phyloP scores from a whole-genome alignment of 2,888 invertebrate species.

The Cordylochernes scorpioides region DNA sequence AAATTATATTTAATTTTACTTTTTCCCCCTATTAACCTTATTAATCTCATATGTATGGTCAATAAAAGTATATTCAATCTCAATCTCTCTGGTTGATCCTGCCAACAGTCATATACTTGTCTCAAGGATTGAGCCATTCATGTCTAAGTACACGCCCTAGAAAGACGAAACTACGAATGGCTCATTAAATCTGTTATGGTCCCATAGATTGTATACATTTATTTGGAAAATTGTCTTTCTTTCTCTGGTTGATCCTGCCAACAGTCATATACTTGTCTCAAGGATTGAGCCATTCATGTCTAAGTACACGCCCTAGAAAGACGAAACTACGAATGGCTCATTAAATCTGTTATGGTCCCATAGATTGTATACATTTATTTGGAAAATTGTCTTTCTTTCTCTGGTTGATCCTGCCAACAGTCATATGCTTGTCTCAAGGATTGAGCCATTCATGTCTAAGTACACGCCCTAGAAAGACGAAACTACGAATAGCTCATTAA shows the following conservation, averaged over 20 bases:
- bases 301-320: constrained; percentile 31
- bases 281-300: constrained; percentile 39
- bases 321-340: constrained; percentile 34
- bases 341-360: constrained; percentile 33
- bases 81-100: constrained; percentile 32
- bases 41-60: no score
- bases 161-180: constrained; percentile 33
- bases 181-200: constrained; percentile 34
- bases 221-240: no score
- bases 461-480: constrained; percentile 31
- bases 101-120: no score
- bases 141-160: constrained; percentile 33
- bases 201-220: constrained; percentile 31
- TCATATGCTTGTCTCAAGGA: constrained; percentile 39
- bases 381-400: no score
- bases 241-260: constrained; percentile 33
- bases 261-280: constrained; percentile 38
- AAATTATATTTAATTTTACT: no score
- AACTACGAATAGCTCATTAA: constrained; percentile 34
- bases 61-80: no score
- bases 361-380: no score
- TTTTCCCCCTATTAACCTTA: no score
- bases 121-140: constrained; percentile 40
- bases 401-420: constrained; percentile 34
- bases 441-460: constrained; percentile 39